A percentile compares a stretch with the other conserved stretches of the same genome.
Conservation (phyloP, 2,888 invertebrate species). For the Eristalis tenax region DNA sequence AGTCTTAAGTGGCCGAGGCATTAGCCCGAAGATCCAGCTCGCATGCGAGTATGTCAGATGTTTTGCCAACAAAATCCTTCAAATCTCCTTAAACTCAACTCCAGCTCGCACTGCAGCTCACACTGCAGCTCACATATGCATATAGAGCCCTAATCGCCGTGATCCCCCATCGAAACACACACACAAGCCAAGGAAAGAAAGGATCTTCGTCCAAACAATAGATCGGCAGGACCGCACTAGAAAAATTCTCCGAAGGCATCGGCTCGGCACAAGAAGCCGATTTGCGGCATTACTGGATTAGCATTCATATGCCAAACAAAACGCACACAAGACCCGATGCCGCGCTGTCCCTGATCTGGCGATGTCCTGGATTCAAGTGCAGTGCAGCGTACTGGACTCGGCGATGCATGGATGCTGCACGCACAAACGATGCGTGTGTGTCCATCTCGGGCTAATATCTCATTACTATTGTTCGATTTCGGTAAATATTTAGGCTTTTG, state of each 20-base stretch:
- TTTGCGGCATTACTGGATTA: conserved; percentile 66
- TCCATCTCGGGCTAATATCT: conserved; percentile 48
- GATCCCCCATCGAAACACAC: conserved; percentile 31
- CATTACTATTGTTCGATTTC: conserved; percentile 58
- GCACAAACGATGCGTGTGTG: conserved; percentile 11
- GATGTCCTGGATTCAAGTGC: conserved; percentile 39
- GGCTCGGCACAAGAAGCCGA: conserved; percentile 45
- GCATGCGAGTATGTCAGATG: conserved; percentile 36
- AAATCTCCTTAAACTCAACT: conserved; percentile 54
- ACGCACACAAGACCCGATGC: background rate
- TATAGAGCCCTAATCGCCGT: conserved; percentile 5
- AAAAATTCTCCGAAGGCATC: background rate
- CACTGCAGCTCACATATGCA: conserved; percentile 15
- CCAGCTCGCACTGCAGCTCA: conserved; percentile 1
- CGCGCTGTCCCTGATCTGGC: background rate
- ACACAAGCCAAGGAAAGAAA: background rate
- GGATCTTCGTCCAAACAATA: background rate
- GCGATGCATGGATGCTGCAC: background rate
- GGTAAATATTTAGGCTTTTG: conserved; percentile 56
- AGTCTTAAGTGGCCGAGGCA: background rate
- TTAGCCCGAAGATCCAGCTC: background rate
- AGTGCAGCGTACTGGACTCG: conserved; percentile 42
- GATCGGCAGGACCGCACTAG: background rate
- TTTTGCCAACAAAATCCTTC: conserved; percentile 65
- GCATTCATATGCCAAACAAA: conserved; percentile 60